A percentile compares a stretch with the other conserved stretches of the same genome.
phyloP scores from a whole-genome alignment of 2,888 invertebrate genomes.

The Tinea semifulvella region DNA sequence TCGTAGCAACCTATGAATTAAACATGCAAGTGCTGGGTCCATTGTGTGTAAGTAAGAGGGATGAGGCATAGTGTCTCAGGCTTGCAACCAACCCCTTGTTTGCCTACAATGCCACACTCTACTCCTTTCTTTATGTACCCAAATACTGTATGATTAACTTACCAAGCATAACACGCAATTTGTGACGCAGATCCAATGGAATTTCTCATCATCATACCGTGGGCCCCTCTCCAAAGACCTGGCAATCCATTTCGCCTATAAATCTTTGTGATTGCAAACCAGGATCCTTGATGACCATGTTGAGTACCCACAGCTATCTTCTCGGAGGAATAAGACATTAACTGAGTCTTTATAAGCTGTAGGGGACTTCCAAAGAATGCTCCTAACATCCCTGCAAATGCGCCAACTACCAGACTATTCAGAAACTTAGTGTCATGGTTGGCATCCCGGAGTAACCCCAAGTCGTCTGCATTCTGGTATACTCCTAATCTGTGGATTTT shows the following conservation, averaged over 20 bases:
- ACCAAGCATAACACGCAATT: slow-evolving; percentile 78
- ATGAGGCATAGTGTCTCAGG: too few relatives aligned
- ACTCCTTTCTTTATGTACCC: too few relatives aligned
- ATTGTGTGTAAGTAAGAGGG: too few relatives aligned
- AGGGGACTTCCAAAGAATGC: slow-evolving; percentile 86
- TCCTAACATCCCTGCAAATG: slow-evolving; percentile 79
- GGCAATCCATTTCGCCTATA: slow-evolving; percentile 64
- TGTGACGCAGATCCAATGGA: slow-evolving; percentile 87
- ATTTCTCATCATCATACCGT: slow-evolving; percentile 77
- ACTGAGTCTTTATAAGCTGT: slow-evolving; percentile 88
- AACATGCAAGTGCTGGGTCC: too few relatives aligned
- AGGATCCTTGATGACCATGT: slow-evolving; percentile 77
- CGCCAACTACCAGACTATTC: slow-evolving; percentile 77
- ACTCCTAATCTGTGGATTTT: slow-evolving; percentile 79
- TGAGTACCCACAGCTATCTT: slow-evolving; percentile 90
- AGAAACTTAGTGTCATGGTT: slow-evolving; percentile 73
- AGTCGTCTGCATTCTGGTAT: slow-evolving; percentile 77
- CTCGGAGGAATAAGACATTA: slow-evolving; percentile 79
- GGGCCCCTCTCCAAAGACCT: slow-evolving; percentile 77
- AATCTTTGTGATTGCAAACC: slow-evolving; percentile 70
- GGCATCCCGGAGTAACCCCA: slow-evolving; percentile 68
- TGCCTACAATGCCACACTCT: too few relatives aligned
- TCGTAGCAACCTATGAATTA: too few relatives aligned
- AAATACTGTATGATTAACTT: slow-evolving; percentile 28
- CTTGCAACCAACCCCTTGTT: too few relatives aligned